Conservation (phyloP, 2,888 invertebrate species). For the Aphodius sticticus region DNA sequence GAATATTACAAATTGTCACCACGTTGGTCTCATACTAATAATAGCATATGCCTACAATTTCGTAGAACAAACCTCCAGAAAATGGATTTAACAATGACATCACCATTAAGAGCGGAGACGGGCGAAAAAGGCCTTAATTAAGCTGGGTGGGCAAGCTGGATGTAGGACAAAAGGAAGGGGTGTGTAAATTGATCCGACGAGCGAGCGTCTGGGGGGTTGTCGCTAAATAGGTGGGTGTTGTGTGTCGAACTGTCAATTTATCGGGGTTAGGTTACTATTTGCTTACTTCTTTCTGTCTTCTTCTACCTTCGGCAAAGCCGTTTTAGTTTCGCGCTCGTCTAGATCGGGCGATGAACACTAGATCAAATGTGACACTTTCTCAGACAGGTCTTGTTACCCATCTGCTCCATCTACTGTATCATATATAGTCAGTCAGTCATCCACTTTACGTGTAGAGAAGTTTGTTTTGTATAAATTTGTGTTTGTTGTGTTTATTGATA, state of each 20-base stretch:
- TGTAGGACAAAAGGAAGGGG: neutral
- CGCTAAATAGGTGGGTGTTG: conserved; percentile 4
- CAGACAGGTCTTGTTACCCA: conserved; percentile 4
- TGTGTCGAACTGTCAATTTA: conserved; percentile 4
- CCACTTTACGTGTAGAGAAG: neutral
- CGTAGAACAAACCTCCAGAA: neutral
- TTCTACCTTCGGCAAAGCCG: neutral
- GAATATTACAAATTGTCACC: neutral
- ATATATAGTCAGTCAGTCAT: neutral
- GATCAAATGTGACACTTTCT: neutral
- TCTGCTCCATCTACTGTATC: neutral
- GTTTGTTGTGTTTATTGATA: neutral
- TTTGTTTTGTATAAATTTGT: neutral
- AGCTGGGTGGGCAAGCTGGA: neutral
- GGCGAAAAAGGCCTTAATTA: neutral
- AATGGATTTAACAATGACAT: neutral
- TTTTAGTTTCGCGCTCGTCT: neutral
- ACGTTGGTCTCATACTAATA: neutral
- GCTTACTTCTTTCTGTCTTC: neutral
- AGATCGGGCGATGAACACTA: neutral
- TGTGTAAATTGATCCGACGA: neutral
- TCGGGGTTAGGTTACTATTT: neutral
- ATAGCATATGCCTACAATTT: neutral
- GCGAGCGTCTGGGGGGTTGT: neutral
- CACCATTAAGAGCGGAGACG: neutral